Percentiles rank a stretch among this genome's conserved stretches.
phyloP scores from a whole-genome alignment of 2,888 invertebrate species.

The Lasioglossum leucozonium region DNA sequence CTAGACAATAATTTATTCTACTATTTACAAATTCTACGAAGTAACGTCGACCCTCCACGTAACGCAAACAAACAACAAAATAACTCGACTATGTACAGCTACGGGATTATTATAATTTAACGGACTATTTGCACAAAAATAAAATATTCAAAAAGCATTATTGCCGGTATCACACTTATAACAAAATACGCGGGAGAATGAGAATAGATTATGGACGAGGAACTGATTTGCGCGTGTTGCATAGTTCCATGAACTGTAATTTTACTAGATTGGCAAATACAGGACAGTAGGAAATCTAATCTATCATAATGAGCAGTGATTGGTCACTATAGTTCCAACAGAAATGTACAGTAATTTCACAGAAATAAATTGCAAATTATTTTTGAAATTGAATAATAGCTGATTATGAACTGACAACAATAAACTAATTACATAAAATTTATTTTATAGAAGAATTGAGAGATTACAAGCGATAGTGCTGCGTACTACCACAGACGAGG shows the following conservation, averaged over 20 bases:
- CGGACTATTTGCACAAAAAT: constrained; percentile 18
- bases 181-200: constrained; percentile 78
- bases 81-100: not conserved
- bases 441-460: no score
- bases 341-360: not conserved
- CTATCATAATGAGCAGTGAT: not conserved
- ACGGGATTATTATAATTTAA: constrained; percentile 14
- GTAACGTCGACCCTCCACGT: not conserved
- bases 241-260: constrained; percentile 18
- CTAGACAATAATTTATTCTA: constrained; percentile 47
- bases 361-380: not conserved
- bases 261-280: constrained; percentile 7
- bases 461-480: no score
- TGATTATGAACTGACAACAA: not conserved
- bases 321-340: not conserved
- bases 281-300: not conserved
- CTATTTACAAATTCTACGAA: not conserved
- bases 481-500: no score
- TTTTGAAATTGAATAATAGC: not conserved
- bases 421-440: not conserved
- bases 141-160: constrained; percentile 32
- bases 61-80: not conserved
- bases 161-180: constrained; percentile 34
- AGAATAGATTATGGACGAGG: constrained; percentile 55
- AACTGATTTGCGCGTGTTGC: constrained; percentile 10